phyloP scores from a whole-genome alignment of 2,113 vertebrate species.

The Scopus umbretta region DNA sequence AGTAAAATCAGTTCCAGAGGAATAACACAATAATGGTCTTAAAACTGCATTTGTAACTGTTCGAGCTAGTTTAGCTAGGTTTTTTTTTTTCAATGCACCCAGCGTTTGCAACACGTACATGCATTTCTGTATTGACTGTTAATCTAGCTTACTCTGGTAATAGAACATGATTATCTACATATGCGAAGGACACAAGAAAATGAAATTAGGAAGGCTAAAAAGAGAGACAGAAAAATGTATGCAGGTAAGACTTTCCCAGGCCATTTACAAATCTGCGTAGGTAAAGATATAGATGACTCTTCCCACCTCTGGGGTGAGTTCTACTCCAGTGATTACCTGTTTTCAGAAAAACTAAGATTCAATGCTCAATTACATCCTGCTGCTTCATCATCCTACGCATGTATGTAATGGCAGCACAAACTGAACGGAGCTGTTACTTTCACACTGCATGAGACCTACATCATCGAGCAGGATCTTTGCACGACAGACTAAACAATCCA shows the following conservation, averaged over 20 bases:
- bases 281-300: not conserved
- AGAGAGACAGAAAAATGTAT: not conserved
- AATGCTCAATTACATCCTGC: not conserved
- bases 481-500: not conserved
- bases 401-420: not conserved
- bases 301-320: not conserved
- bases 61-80: not conserved
- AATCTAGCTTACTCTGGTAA: not conserved
- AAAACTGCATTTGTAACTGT: not conserved
- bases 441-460: not conserved
- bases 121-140: not conserved
- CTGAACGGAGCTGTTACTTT: not conserved
- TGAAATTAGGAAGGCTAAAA: not conserved
- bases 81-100: not conserved
- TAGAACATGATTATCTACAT: accelerated
- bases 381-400: not conserved
- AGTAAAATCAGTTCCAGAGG: not conserved
- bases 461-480: not conserved
- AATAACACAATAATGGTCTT: not conserved
- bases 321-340: not conserved
- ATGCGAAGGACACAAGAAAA: not conserved
- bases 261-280: not conserved
- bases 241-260: not conserved
- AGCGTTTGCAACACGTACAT: not conserved
- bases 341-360: not conserved